Evolutionary conservation across 2,888 invertebrate species (phyloP).

Genomic region (Cosmia trapezina): DNA sequence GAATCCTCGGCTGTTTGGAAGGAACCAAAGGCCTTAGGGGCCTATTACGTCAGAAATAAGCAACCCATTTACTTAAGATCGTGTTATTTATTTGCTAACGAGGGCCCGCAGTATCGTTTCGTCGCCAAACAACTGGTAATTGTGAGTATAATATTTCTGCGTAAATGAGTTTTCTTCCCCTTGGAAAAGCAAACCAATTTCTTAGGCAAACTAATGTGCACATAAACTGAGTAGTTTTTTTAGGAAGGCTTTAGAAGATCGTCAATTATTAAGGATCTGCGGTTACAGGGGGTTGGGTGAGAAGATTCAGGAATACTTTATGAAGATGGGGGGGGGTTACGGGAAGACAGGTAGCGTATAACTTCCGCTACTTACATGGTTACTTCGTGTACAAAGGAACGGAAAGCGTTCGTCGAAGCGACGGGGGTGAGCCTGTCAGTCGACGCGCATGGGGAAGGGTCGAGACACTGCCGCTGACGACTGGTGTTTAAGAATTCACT

Average conservation of each 20-base stretch:
- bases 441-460: background rate
- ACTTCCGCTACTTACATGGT: slow-evolving; percentile 42
- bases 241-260: slow-evolving; percentile 25
- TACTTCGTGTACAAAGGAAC: slow-evolving; percentile 44
- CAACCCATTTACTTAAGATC: slow-evolving; percentile 45
- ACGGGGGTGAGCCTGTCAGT: slow-evolving; percentile 20
- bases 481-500: slow-evolving; percentile 47
- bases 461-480: slow-evolving; percentile 18
- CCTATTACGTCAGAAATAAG: slow-evolving; percentile 35
- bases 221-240: slow-evolving; percentile 23
- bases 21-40: too few species aligned
- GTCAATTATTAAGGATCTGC: slow-evolving; percentile 53
- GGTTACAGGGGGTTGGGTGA: slow-evolving; percentile 25
- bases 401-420: slow-evolving; percentile 34
- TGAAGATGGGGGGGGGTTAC: slow-evolving; percentile 36
- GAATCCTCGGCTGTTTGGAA: slow-evolving; percentile 32
- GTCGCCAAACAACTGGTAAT: slow-evolving; percentile 44
- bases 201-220: slow-evolving; percentile 16
- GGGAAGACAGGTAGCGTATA: slow-evolving; percentile 31
- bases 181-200: slow-evolving; percentile 20
- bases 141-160: slow-evolving; percentile 29
- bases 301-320: slow-evolving; percentile 53
- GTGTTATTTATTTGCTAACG: slow-evolving; percentile 47
- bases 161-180: slow-evolving; percentile 37
- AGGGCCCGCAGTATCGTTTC: slow-evolving; percentile 24